These are phyloP conservation scores for Drosophila monieri DNA, from an alignment of 2,888 invertebrate genomes.

Conservation along the genomic window DNA sequence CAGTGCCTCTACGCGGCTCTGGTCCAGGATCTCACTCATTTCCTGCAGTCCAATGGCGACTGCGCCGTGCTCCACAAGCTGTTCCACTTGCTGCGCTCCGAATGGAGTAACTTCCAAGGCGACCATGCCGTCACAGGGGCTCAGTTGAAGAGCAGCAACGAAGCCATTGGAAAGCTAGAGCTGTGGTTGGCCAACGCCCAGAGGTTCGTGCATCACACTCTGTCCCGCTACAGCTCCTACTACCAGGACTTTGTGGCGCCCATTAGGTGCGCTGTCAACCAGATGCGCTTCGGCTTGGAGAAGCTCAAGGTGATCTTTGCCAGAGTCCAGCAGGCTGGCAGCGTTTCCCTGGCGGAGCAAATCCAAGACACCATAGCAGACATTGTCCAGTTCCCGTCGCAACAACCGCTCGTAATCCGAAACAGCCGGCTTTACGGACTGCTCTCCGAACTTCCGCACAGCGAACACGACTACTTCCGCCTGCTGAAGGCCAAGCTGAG, in stretches of 20 bases:
- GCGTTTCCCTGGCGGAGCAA: slow-evolving; percentile 63
- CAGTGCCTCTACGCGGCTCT: slow-evolving; percentile 78
- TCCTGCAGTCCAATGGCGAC: slow-evolving; percentile 81
- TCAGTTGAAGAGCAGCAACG: slow-evolving; percentile 59
- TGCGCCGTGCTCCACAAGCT: slow-evolving; percentile 71
- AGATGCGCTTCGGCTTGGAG: slow-evolving; percentile 88
- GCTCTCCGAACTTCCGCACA: slow-evolving; percentile 73
- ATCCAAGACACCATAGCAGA: slow-evolving; percentile 71
- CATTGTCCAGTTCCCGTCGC: slow-evolving; percentile 79
- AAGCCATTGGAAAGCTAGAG: slow-evolving; percentile 77
- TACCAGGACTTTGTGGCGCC: slow-evolving; percentile 92
- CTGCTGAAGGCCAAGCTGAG: slow-evolving; percentile 89
- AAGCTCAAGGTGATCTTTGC: slow-evolving; percentile 85
- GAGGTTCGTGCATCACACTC: slow-evolving; percentile 81
- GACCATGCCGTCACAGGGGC: slow-evolving; percentile 29
- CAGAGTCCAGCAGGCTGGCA: slow-evolving; percentile 77
- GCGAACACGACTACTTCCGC: slow-evolving; percentile 79
- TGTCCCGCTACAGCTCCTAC: slow-evolving; percentile 86
- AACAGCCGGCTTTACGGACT: slow-evolving; percentile 75
- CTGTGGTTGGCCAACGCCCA: slow-evolving; percentile 82
- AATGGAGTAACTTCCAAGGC: slow-evolving; percentile 58
- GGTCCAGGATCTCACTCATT: slow-evolving; percentile 81
- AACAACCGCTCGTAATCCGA: slow-evolving; percentile 67
- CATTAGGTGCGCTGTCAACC: slow-evolving; percentile 88
- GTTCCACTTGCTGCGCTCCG: slow-evolving; percentile 54